phyloP scores from a whole-genome alignment of 2,888 invertebrate genomes.

The Stenolophus ochropezus region DNA sequence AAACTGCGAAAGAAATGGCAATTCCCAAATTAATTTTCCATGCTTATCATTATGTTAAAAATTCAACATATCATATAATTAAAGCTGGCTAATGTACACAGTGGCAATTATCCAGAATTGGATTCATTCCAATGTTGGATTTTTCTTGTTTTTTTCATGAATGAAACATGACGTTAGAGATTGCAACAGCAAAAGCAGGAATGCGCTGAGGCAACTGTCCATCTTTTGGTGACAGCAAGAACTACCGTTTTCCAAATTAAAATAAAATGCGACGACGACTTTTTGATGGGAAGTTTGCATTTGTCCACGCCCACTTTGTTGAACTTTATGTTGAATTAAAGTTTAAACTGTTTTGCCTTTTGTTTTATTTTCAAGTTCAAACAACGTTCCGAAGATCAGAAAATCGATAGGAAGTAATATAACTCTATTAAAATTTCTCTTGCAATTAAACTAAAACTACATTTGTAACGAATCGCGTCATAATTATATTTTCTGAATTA shows the following conservation, averaged over 20 bases:
- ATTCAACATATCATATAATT: background rate
- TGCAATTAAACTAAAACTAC: too few species aligned
- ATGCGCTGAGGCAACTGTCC: too few species aligned
- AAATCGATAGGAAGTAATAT: too few species aligned
- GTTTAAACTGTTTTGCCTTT: background rate
- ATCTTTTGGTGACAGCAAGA: too few species aligned
- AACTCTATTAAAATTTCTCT: too few species aligned
- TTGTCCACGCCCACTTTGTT: background rate
- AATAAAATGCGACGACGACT: background rate
- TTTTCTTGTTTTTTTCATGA: slow-evolving; percentile 19
- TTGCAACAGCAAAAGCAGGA: background rate
- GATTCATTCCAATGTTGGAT: background rate
- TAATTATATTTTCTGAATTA: too few species aligned
- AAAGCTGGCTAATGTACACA: background rate
- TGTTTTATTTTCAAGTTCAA: background rate
- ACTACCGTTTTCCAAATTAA: background rate
- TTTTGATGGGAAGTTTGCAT: background rate
- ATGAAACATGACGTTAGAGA: slow-evolving; percentile 28
- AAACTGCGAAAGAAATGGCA: too few species aligned
- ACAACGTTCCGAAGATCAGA: too few species aligned
- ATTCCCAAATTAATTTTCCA: background rate
- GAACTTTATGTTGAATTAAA: background rate
- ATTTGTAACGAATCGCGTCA: too few species aligned
- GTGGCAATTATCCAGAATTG: slow-evolving; percentile 1
- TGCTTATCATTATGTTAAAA: background rate